Evolutionary conservation across 2,113 vertebrate genomes (phyloP).

Genomic region (Alligator mississippiensis): DNA sequence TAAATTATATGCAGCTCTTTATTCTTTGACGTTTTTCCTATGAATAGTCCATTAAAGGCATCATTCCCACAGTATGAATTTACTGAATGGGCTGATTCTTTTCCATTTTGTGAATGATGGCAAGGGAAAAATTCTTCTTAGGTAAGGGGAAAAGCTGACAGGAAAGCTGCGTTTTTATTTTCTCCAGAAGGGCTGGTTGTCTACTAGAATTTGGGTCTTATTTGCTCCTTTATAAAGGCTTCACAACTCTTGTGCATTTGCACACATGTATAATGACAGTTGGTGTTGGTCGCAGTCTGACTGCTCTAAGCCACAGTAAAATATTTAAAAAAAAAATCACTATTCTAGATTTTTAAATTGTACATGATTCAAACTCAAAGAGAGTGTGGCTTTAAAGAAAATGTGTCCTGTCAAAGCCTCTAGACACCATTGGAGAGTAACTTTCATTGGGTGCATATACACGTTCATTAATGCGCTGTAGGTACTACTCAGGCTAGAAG

Average conservation of each 20-base stretch:
- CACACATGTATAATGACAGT: not conserved
- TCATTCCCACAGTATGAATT: slow-evolving; percentile 31
- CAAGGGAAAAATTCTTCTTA: slow-evolving; percentile 26
- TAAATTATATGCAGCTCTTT: slow-evolving; percentile 69
- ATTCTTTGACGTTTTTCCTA: slow-evolving; percentile 54
- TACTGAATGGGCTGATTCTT: slow-evolving; percentile 54
- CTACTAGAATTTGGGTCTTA: not conserved
- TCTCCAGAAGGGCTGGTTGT: not conserved
- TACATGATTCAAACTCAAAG: not conserved
- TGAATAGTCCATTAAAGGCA: slow-evolving; percentile 38
- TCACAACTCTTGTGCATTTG: rapidly evolving
- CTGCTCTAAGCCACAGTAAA: not conserved
- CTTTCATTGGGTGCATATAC: not conserved
- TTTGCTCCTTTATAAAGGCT: not conserved
- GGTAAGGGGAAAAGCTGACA: not conserved
- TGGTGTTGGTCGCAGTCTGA: not conserved
- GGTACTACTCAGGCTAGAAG: too few species aligned
- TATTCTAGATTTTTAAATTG: not conserved
- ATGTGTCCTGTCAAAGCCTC: not conserved
- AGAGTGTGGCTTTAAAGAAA: not conserved
- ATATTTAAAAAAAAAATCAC: not conserved
- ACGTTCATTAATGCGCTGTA: too few species aligned
- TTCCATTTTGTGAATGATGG: slow-evolving; percentile 38
- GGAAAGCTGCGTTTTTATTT: not conserved
- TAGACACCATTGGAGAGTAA: not conserved